Percentiles rank a stretch among this genome's conserved stretches.
These are phyloP conservation scores for Uria lomvia DNA, from an alignment of 2,113 vertebrate species.

Conservation along the genomic window DNA sequence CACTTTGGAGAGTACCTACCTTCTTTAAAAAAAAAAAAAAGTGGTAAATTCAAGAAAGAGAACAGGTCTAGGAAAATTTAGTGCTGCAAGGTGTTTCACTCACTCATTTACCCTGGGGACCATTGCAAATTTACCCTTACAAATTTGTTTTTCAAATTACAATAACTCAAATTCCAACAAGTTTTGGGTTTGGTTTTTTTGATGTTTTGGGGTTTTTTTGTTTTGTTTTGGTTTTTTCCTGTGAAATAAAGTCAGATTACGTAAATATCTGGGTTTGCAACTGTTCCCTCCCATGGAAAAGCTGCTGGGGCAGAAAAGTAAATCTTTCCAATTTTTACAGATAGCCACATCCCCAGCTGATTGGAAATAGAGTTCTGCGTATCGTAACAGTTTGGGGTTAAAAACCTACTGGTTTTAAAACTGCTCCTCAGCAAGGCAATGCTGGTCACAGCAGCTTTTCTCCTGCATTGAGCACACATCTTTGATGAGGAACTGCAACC, in stretches of 20 bases:
- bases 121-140: not conserved
- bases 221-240: too few species aligned
- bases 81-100: not conserved
- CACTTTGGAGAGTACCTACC: not conserved
- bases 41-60: not conserved
- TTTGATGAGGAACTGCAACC: not conserved
- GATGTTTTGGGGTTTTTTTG: too few species aligned
- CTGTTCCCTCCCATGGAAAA: not conserved
- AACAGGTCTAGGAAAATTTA: not conserved
- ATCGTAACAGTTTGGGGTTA: rapidly evolving
- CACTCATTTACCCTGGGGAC: not conserved
- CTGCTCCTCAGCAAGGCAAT: not conserved
- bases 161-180: not conserved
- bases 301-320: not conserved
- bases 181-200: too few species aligned
- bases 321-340: not conserved
- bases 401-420: not conserved
- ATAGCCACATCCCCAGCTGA: rapidly evolving
- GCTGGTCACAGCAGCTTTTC: not conserved
- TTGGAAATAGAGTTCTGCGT: not conserved
- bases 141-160: not conserved
- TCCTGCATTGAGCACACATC: rapidly evolving
- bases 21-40: not conserved
- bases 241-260: not conserved
- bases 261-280: not conserved